phyloP scores from a whole-genome alignment of 2,113 vertebrate genomes.

The Macroglossus sobrinus region DNA sequence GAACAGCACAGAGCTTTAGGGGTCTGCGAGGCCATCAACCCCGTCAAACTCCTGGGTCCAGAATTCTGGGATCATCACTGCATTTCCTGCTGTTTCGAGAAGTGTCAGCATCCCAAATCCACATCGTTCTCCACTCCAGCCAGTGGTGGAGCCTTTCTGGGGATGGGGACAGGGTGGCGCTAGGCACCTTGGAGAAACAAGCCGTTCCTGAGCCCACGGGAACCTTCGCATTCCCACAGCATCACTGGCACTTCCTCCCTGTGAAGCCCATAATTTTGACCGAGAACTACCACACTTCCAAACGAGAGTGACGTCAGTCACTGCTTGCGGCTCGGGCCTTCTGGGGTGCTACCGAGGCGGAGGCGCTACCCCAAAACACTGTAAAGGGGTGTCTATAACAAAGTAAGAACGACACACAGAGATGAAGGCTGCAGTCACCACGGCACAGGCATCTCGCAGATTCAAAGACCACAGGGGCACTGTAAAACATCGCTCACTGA shows the following conservation, averaged over 20 bases:
- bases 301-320: background rate
- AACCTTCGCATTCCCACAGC: background rate
- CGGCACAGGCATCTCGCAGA: background rate
- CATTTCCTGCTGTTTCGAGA: background rate
- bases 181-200: background rate
- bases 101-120: background rate
- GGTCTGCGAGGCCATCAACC: background rate
- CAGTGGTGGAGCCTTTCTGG: background rate
- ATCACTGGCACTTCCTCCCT: background rate
- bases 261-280: background rate
- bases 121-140: background rate
- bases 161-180: rapidly evolving
- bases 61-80: background rate
- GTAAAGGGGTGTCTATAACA: background rate
- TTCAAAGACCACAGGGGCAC: background rate
- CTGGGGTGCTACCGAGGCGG: background rate
- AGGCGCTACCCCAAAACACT: background rate
- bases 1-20: background rate
- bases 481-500: background rate
- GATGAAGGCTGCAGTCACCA: background rate
- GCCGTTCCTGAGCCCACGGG: background rate
- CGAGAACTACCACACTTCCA: background rate
- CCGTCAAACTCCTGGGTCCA: background rate
- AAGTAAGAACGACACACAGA: background rate
- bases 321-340: background rate